phyloP scores from a whole-genome alignment of 2,113 vertebrate species.

The Empidonax traillii region DNA sequence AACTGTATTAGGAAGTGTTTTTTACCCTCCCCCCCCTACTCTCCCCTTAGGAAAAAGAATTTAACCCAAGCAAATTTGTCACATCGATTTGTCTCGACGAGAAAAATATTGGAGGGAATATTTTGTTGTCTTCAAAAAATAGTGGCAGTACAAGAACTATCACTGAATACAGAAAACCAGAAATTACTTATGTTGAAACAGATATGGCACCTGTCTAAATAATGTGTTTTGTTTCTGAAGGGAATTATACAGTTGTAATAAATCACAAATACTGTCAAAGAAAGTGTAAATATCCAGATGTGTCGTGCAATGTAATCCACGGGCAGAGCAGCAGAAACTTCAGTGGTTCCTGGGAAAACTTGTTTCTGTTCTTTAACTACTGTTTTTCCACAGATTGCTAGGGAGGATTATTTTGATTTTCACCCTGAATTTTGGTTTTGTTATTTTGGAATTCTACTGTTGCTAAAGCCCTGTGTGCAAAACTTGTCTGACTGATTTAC shows the following conservation, averaged over 20 bases:
- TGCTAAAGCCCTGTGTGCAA: neutral
- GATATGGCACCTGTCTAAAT: constrained; percentile 38
- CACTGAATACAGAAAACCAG: neutral
- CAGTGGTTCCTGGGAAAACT: neutral
- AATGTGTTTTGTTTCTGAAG: constrained; percentile 10
- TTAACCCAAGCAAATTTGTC: neutral
- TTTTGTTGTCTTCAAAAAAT: neutral
- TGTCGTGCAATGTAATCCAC: neutral
- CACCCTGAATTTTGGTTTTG: neutral
- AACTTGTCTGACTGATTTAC: neutral
- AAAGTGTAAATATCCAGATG: neutral
- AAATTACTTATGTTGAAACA: neutral
- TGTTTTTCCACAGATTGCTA: neutral
- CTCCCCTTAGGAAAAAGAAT: neutral
- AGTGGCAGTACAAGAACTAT: neutral
- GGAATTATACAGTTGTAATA: neutral
- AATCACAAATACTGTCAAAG: neutral
- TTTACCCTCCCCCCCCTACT: neutral
- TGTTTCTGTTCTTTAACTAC: neutral
- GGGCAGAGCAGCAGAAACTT: neutral
- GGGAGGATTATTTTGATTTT: neutral
- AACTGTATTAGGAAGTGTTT: neutral
- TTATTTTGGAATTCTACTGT: neutral
- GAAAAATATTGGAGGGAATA: neutral
- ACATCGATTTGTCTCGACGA: neutral